Evolutionary conservation across 2,797 vertebrate genomes (phyloP).

Genomic region (Aldrovandia affinis): DNA sequence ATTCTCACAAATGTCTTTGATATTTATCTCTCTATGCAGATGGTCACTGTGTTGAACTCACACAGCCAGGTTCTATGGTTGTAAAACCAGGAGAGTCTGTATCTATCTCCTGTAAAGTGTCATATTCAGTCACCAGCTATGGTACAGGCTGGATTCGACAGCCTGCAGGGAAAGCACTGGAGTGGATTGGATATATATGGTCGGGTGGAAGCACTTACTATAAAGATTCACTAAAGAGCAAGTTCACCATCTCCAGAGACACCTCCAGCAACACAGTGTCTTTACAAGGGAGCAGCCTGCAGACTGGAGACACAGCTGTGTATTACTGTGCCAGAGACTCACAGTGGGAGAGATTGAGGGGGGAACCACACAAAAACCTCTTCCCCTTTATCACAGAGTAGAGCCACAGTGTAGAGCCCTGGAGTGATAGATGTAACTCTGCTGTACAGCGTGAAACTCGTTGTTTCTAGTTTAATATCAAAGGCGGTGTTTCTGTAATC

Average conservation of each 20-base stretch:
- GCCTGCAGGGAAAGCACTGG: slow-evolving; percentile 30
- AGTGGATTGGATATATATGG: slow-evolving; percentile 29
- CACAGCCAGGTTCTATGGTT: not conserved
- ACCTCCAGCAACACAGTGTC: slow-evolving; percentile 36
- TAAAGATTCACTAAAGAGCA: slow-evolving; percentile 28
- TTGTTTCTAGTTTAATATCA: too few relatives aligned
- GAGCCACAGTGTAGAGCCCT: not conserved
- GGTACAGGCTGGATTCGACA: slow-evolving; percentile 33
- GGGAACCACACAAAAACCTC: not conserved
- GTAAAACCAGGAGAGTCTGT: not conserved
- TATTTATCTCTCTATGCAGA: not conserved
- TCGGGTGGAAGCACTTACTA: not conserved
- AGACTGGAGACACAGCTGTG: too few relatives aligned
- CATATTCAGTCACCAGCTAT: slow-evolving; percentile 24
- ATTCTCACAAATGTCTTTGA: too few relatives aligned
- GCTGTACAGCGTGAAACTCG: too few relatives aligned
- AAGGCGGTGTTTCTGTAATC: too few relatives aligned
- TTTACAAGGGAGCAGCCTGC: slow-evolving; percentile 48
- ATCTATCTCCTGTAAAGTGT: slow-evolving; percentile 5
- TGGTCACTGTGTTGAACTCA: not conserved
- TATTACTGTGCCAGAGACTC: too few relatives aligned
- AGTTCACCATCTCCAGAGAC: not conserved
- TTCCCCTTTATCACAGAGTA: not conserved
- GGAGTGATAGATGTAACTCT: too few relatives aligned
- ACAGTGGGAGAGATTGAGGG: not conserved